These are phyloP conservation scores for Eptesicus fuscus DNA, from an alignment of 2,113 vertebrate species.

Conservation along the genomic window DNA sequence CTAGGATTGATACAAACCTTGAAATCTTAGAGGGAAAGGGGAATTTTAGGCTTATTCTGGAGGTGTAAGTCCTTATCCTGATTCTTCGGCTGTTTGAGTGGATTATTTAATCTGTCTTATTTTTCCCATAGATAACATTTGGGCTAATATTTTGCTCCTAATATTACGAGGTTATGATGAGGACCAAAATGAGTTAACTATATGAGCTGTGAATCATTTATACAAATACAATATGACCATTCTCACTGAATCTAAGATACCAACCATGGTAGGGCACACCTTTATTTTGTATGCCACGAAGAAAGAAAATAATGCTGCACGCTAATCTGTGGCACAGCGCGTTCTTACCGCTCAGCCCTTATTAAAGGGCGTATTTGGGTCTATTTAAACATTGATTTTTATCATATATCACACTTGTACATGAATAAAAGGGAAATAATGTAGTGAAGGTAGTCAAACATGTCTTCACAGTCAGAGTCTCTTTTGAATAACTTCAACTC, in stretches of 20 bases:
- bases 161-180: neutral
- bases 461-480: neutral
- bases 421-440: slow-evolving; percentile 8
- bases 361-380: neutral
- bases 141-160: neutral
- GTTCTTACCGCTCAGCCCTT: neutral
- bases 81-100: neutral
- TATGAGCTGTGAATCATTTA: neutral
- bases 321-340: neutral
- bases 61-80: neutral
- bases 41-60: neutral
- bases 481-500: neutral
- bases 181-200: neutral
- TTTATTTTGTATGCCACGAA: neutral
- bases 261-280: neutral
- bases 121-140: neutral
- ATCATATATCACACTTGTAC: neutral
- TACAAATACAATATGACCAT: neutral
- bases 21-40: neutral
- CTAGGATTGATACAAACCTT: neutral
- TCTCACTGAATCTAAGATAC: neutral
- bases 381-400: neutral
- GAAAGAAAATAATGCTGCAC: neutral
- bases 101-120: neutral
- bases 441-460: neutral